phyloP scores from a whole-genome alignment of 92 coral and sea anemone species.

The Palythoa grandis region DNA sequence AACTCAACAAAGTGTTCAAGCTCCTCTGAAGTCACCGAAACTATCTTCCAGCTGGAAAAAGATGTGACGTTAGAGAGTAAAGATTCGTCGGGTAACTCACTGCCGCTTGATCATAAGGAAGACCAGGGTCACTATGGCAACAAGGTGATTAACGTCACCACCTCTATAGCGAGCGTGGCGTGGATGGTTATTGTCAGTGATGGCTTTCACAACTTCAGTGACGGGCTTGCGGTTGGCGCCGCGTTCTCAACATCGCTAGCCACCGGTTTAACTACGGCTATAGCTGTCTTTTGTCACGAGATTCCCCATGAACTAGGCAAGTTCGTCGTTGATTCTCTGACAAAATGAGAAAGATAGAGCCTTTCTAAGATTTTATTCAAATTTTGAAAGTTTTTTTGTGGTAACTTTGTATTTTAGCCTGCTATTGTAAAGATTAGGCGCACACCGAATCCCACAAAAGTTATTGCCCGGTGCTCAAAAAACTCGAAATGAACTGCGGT shows the following conservation, averaged over 20 bases:
- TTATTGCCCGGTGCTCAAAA: too few relatives aligned
- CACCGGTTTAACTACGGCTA: slow-evolving; percentile 89
- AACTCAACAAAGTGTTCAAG: slow-evolving; percentile 23
- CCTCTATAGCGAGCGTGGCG: slow-evolving; percentile 85
- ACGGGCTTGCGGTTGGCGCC: slow-evolving; percentile 96
- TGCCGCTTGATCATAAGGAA: slow-evolving; percentile 51
- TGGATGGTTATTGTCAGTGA: slow-evolving; percentile 99
- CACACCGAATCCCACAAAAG: too few relatives aligned
- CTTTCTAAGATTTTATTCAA: too few relatives aligned
- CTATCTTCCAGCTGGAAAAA: slow-evolving; percentile 35
- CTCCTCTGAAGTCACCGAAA: slow-evolving; percentile 24
- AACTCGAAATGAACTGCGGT: too few relatives aligned
- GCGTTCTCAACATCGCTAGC: slow-evolving; percentile 86
- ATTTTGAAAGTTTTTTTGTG: too few relatives aligned
- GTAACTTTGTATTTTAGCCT: too few relatives aligned
- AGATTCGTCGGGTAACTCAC: not conserved
- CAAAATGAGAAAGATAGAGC: not conserved
- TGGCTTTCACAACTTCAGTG: slow-evolving; percentile 95
- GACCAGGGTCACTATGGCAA: slow-evolving; percentile 69
- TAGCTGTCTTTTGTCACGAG: slow-evolving; percentile 95
- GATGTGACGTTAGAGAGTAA: slow-evolving; percentile 5
- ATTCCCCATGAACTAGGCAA: slow-evolving; percentile 89
- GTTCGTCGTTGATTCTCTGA: not conserved
- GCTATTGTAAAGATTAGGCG: too few relatives aligned
- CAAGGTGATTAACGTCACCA: slow-evolving; percentile 50